A percentile compares a stretch with the other conserved stretches of the same genome.
Evolutionary conservation across 2,113 vertebrate species (phyloP).

Genomic region (Jacana jacana): DNA sequence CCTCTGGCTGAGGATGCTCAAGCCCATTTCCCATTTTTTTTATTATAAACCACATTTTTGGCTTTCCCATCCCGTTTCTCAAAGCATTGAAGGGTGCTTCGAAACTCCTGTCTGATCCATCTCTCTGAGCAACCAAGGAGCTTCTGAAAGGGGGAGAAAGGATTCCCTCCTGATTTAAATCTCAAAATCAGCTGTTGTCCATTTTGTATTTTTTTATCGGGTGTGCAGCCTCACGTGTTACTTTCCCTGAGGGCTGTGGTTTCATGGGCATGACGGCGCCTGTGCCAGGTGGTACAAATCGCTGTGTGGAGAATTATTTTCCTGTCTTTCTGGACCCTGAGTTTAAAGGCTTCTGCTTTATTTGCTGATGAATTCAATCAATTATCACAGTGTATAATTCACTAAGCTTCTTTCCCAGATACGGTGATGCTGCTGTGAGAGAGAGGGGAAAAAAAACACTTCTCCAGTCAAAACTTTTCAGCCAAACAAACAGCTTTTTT

Average conservation of each 20-base stretch:
- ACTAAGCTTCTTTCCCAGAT: constrained; percentile 22
- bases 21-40: neutral
- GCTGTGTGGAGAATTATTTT: neutral
- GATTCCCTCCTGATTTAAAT: neutral
- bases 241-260: neutral
- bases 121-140: neutral
- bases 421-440: neutral
- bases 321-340: neutral
- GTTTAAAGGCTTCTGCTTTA: neutral
- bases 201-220: accelerated
- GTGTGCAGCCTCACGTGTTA: neutral
- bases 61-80: neutral
- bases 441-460: neutral
- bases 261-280: accelerated
- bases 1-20: neutral
- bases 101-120: neutral
- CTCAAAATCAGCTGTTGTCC: neutral
- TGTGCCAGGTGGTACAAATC: neutral
- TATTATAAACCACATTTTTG: neutral
- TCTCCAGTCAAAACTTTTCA: neutral
- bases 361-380: constrained; percentile 29
- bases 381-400: neutral
- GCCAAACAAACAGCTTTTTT: neutral
- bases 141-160: neutral
- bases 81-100: neutral